phyloP scores from a whole-genome alignment of 2,797 vertebrate genomes.

The Loris lydekkerianus region DNA sequence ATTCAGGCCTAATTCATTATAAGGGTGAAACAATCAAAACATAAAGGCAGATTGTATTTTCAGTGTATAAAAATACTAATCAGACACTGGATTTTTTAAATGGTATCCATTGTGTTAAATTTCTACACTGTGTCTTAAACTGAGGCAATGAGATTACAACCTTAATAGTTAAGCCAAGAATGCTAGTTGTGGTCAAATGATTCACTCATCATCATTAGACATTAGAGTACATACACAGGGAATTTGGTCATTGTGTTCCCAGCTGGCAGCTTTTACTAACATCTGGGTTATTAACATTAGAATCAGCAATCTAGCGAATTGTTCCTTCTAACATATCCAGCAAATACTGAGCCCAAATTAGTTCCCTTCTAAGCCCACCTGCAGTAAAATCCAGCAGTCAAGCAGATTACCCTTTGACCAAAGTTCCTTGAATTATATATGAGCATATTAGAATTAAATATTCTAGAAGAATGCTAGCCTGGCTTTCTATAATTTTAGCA shows the following conservation, averaged over 20 bases:
- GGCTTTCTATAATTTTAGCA: slow-evolving; percentile 15
- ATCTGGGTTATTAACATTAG: slow-evolving; percentile 90
- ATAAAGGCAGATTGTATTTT: slow-evolving; percentile 67
- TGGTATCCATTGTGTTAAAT: slow-evolving; percentile 66
- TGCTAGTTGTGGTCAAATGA: slow-evolving; percentile 88
- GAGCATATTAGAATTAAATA: slow-evolving; percentile 57
- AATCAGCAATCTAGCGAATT: slow-evolving; percentile 90
- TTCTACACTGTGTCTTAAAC: slow-evolving; percentile 51
- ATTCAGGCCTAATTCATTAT: background rate
- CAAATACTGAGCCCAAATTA: slow-evolving; percentile 87
- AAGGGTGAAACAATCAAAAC: slow-evolving; percentile 55
- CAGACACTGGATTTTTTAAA: slow-evolving; percentile 49
- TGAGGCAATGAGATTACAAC: slow-evolving; percentile 80
- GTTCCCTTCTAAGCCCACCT: slow-evolving; percentile 86
- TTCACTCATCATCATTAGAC: slow-evolving; percentile 88
- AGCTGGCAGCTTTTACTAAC: slow-evolving; percentile 88
- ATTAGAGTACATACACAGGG: slow-evolving; percentile 87
- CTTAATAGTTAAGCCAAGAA: slow-evolving; percentile 81
- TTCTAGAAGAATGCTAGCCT: slow-evolving; percentile 35
- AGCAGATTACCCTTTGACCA: slow-evolving; percentile 60
- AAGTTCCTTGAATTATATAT: slow-evolving; percentile 57
- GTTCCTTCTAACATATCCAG: slow-evolving; percentile 87
- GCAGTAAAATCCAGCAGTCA: slow-evolving; percentile 81
- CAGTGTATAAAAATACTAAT: slow-evolving; percentile 42
- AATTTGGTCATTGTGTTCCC: slow-evolving; percentile 89